Evolutionary conservation across 2,888 invertebrate species (phyloP).

Genomic region (Conomelus anceps): DNA sequence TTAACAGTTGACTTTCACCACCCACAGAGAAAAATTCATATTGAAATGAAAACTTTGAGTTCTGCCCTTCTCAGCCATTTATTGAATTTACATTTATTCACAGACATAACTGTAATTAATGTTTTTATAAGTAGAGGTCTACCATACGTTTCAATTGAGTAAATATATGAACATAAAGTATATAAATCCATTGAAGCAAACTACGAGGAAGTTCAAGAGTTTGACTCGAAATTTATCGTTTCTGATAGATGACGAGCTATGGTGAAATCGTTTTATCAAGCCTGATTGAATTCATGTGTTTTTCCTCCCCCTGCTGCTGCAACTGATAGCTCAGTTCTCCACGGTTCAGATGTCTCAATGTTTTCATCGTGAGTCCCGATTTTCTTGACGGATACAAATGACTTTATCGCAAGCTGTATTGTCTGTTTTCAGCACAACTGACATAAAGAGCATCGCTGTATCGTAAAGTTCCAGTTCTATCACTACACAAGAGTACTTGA

Average conservation of each 20-base stretch:
- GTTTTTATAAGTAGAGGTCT: no score
- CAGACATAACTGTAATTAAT: no score
- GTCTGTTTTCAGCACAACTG: not conserved
- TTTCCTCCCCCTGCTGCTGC: not conserved
- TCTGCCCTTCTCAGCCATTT: no score
- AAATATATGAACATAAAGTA: no score
- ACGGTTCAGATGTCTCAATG: not conserved
- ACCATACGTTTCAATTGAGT: no score
- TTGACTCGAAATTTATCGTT: not conserved
- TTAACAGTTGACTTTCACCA: no score
- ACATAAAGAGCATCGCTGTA: not conserved
- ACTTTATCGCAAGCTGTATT: not conserved
- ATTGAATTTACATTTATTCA: no score
- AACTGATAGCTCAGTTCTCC: not conserved
- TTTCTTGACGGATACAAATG: not conserved
- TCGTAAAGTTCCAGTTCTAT: not conserved
- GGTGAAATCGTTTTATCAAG: not conserved
- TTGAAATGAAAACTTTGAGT: no score
- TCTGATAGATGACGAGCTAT: not conserved
- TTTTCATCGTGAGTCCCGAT: not conserved
- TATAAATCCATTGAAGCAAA: not conserved
- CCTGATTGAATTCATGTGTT: not conserved
- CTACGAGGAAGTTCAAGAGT: not conserved
- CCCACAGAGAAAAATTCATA: no score
- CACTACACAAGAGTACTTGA: not conserved